Evolutionary conservation across 2,797 vertebrate species (phyloP).

Genomic region (Philypnodon macrostomus): DNA sequence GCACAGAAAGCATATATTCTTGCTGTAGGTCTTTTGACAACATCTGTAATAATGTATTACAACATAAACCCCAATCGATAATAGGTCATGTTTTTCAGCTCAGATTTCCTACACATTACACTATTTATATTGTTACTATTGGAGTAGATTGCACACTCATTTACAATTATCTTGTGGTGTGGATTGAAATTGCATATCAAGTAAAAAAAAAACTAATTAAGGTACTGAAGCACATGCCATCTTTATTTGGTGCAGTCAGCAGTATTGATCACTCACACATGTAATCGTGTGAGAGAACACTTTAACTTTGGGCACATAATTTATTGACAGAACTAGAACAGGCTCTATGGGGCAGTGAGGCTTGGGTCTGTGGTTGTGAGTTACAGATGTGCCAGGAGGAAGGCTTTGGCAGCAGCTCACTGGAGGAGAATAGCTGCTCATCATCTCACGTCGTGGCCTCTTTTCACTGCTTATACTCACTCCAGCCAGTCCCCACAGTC

Average conservation of each 20-base stretch:
- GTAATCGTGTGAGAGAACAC: conserved; percentile 6
- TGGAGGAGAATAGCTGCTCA: conserved; percentile 59
- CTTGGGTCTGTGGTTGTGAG: conserved; percentile 47
- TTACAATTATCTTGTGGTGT: too few relatives aligned
- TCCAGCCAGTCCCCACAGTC: conserved; percentile 62
- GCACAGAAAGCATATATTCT: too few relatives aligned
- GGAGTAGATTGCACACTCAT: too few relatives aligned
- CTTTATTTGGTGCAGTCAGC: conserved; percentile 10
- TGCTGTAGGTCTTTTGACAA: too few relatives aligned
- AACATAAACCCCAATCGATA: too few relatives aligned
- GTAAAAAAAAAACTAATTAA: too few relatives aligned
- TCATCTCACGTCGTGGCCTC: conserved; percentile 70
- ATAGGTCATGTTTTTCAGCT: too few relatives aligned
- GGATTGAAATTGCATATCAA: too few relatives aligned
- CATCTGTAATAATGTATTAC: too few relatives aligned
- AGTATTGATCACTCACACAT: conserved; percentile 22
- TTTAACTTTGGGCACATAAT: conserved; percentile 40
- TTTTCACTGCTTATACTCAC: conserved; percentile 55
- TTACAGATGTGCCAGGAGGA: conserved; percentile 50
- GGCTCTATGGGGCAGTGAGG: conserved; percentile 46
- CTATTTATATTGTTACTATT: too few relatives aligned
- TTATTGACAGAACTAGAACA: conserved; percentile 64
- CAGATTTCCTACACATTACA: too few relatives aligned
- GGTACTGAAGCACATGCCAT: background rate
- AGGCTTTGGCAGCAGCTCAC: conserved; percentile 44